These are phyloP conservation scores for Accipiter cooperii DNA, from an alignment of 2,113 vertebrate genomes.

Conservation along the genomic window DNA sequence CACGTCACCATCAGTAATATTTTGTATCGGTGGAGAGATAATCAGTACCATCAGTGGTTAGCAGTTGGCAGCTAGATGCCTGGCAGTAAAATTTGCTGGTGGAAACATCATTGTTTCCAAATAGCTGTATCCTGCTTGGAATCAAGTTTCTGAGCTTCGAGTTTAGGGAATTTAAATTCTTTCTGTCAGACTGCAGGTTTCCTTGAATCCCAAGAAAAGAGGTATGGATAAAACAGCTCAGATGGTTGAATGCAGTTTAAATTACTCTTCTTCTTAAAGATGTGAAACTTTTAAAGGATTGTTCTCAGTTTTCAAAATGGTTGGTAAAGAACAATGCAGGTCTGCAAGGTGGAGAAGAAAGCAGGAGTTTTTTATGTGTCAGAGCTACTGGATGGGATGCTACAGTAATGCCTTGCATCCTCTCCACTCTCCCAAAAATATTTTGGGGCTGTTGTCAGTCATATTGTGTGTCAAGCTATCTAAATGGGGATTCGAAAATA, in stretches of 20 bases:
- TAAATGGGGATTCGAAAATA: not conserved
- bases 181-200: slow-evolving; percentile 8
- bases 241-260: not conserved
- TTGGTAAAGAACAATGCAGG: not conserved
- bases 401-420: not conserved
- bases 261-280: not conserved
- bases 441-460: not conserved
- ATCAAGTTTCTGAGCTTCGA: not conserved
- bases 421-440: not conserved
- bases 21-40: not conserved
- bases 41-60: not conserved
- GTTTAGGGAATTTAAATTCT: not conserved
- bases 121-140: slow-evolving; percentile 15
- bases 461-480: not conserved
- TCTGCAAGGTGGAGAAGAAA: not conserved
- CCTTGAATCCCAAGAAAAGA: not conserved
- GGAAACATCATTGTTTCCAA: slow-evolving; percentile 30
- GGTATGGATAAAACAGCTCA: not conserved
- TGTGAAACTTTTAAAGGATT: not conserved
- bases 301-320: not conserved
- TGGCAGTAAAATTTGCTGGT: slow-evolving; percentile 5
- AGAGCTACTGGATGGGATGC: not conserved
- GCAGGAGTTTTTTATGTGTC: too few relatives aligned
- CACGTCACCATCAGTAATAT: not conserved
- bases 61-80: not conserved